Conservation (phyloP, 2,888 invertebrate species). For the Dicranocentrus wangi region DNA sequence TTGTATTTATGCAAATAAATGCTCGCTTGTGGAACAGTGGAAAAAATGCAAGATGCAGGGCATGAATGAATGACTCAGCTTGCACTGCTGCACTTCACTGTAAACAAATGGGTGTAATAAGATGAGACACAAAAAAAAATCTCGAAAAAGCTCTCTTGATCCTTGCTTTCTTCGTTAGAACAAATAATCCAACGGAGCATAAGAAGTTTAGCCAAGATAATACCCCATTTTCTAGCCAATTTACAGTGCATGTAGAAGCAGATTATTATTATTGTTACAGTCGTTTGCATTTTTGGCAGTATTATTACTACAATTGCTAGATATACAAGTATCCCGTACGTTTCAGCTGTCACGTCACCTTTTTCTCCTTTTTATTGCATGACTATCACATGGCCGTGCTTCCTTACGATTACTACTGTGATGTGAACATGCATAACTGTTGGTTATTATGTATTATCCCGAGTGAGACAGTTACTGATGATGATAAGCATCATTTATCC, state of each 20-base stretch:
- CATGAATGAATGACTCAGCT: too few relatives aligned
- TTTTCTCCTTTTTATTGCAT: neutral
- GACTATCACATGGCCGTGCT: neutral
- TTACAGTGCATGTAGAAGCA: neutral
- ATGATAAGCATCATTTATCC: constrained; percentile 53
- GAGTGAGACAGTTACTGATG: constrained; percentile 32
- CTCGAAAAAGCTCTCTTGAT: neutral
- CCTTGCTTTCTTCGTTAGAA: constrained; percentile 11
- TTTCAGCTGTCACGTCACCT: constrained; percentile 35
- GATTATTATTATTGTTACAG: constrained; percentile 5
- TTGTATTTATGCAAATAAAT: too few relatives aligned
- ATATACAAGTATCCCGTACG: neutral
- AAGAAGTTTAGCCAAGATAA: neutral
- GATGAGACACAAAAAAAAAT: too few relatives aligned
- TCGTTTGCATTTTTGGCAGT: neutral
- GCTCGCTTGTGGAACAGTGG: too few relatives aligned
- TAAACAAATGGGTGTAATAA: too few relatives aligned
- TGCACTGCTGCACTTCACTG: too few relatives aligned
- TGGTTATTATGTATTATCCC: constrained; percentile 13
- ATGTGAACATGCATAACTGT: constrained; percentile 16
- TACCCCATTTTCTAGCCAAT: neutral
- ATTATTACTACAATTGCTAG: constrained; percentile 8
- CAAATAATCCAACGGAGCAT: neutral
- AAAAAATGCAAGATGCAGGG: too few relatives aligned
- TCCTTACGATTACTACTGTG: constrained; percentile 1